Conservation (phyloP, 2,797 vertebrate genomes). For the Platalea minor region DNA sequence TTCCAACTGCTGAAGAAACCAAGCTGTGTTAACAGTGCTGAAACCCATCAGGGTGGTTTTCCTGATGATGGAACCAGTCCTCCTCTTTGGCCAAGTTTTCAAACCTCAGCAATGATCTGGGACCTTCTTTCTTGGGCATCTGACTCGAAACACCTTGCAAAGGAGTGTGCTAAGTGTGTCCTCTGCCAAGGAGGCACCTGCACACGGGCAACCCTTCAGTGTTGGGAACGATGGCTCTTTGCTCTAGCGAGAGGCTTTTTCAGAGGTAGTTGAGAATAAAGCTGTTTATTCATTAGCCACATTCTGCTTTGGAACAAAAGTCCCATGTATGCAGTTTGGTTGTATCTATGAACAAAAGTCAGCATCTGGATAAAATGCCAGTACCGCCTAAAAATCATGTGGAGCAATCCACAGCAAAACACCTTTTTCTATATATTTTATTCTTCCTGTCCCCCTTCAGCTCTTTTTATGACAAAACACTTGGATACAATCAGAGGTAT, state of each 20-base stretch:
- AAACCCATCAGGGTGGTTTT: background rate
- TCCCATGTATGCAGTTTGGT: fast-evolving
- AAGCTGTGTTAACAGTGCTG: background rate
- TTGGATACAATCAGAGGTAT: background rate
- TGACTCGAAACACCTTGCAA: background rate
- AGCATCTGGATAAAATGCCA: background rate
- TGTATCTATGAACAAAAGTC: background rate
- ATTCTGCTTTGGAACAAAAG: background rate
- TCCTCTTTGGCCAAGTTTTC: background rate
- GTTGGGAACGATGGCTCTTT: background rate
- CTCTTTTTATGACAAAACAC: background rate
- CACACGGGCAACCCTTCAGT: background rate
- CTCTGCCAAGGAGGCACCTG: background rate
- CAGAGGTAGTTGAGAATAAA: background rate
- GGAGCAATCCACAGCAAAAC: background rate
- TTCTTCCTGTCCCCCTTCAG: background rate
- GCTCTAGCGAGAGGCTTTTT: background rate
- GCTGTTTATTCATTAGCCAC: background rate
- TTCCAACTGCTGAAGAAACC: background rate
- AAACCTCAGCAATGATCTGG: background rate
- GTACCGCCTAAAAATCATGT: background rate
- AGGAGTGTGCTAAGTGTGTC: background rate
- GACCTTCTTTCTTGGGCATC: background rate
- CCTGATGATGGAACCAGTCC: background rate
- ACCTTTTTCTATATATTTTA: background rate